Evolutionary conservation across 2,797 vertebrate species (phyloP).

Genomic region (Melanotaenia nigrans): DNA sequence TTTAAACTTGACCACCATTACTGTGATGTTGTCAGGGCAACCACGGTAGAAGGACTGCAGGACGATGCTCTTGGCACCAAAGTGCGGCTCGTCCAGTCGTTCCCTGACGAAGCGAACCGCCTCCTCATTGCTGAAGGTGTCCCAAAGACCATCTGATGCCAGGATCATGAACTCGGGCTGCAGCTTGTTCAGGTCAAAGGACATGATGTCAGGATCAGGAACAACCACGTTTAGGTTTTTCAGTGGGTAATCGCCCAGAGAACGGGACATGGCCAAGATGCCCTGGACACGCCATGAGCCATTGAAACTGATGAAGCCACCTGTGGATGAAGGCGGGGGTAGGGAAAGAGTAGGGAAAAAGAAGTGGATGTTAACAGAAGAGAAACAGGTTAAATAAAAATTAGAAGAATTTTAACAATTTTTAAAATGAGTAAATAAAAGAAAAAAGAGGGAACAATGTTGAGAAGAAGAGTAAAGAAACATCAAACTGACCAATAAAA

Average conservation of each 20-base stretch:
- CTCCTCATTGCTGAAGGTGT: constrained; percentile 98
- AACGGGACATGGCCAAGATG: constrained; percentile 98
- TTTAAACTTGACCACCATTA: constrained; percentile 99
- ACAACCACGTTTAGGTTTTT: constrained; percentile 98
- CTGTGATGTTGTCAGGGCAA: constrained; percentile 97
- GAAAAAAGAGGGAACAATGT: constrained; percentile 1
- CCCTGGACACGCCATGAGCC: constrained; percentile 98
- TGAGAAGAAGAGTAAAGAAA: constrained; percentile 23
- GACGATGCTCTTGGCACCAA: constrained; percentile 97
- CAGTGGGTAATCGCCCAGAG: constrained; percentile 96
- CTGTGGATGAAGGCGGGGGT: constrained; percentile 68
- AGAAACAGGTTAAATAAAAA: too few species aligned
- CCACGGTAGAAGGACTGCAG: constrained; percentile 98
- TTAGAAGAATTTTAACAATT: too few species aligned
- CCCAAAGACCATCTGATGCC: constrained; percentile 97
- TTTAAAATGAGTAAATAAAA: not conserved
- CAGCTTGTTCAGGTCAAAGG: constrained; percentile 98
- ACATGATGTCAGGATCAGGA: constrained; percentile 94
- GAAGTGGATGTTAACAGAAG: not conserved
- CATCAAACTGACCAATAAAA: not conserved
- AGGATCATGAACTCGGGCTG: constrained; percentile 99
- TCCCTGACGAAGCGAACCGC: constrained; percentile 96
- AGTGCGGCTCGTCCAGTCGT: constrained; percentile 96
- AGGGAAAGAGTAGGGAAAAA: not conserved
- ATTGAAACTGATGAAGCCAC: constrained; percentile 98